These are phyloP conservation scores for Neocrepidodera transversa DNA, from an alignment of 2,888 invertebrate genomes.

Conservation along the genomic window DNA sequence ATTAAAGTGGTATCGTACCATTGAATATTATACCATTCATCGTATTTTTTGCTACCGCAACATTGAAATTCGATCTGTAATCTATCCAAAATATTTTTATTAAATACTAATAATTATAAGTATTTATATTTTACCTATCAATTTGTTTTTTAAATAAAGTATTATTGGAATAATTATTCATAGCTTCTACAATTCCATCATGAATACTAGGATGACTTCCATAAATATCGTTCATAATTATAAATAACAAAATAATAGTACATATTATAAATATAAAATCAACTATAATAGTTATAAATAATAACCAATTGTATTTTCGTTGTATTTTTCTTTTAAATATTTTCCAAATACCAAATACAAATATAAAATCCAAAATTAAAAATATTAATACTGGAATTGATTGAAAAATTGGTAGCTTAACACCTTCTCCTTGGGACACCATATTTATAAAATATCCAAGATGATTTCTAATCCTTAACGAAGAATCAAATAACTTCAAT, in stretches of 20 bases:
- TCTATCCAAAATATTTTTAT: conserved; percentile 3
- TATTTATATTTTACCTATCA: conserved; percentile 60
- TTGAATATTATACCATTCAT: conserved; percentile 69
- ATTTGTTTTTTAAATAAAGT: conserved; percentile 65
- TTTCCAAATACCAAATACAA: conserved; percentile 46
- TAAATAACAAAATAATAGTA: conserved; percentile 46
- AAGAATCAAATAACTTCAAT: conserved; percentile 46
- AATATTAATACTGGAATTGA: conserved; percentile 48
- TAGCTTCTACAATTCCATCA: conserved; percentile 66
- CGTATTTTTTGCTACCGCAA: conserved; percentile 67
- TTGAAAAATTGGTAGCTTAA: conserved; percentile 47
- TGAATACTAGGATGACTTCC: conserved; percentile 48
- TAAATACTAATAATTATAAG: too few species aligned
- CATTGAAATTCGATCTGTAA: conserved; percentile 70
- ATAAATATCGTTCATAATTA: conserved; percentile 50
- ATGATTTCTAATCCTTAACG: conserved; percentile 47
- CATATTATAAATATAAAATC: conserved; percentile 39
- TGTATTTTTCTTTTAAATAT: conserved; percentile 44
- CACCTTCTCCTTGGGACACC: conserved; percentile 53
- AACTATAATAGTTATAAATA: conserved; percentile 46
- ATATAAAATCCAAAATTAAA: conserved; percentile 45
- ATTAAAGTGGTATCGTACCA: conserved; percentile 64
- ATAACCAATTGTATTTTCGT: conserved; percentile 43
- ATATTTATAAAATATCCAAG: conserved; percentile 56
- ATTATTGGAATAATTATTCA: conserved; percentile 66